Evolutionary conservation across 2,797 vertebrate genomes (phyloP), one percentile per base, ranked within the genome.

Genomic region (Aulostomus chinensis): DNA sequence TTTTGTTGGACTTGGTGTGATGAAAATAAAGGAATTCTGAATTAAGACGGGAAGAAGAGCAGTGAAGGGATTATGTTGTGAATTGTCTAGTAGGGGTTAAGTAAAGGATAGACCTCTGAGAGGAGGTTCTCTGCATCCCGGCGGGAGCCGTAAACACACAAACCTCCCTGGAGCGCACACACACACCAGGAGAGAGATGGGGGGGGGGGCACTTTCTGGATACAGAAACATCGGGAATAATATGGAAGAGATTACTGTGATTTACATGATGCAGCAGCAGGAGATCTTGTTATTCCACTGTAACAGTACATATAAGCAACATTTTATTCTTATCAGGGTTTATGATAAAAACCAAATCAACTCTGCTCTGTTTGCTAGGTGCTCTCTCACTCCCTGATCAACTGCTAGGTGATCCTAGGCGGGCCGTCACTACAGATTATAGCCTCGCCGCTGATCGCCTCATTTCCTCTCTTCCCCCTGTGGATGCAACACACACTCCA

Each of bases 381-480:
- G n/a, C 32, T 39, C 32, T 1, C 35, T 67, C 40, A 47, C 29
- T 54, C 17, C 34, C n/a, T n/a, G 43, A 54, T 46, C 57, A 57
- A 58, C 72, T 58, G 58, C 48, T 20, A 10, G 48, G 40, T 42
- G 15, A 32, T 51, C 29, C 38, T 21, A 24, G 47, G 50, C 5
- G 31, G 48, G 20, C 33, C 15, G 37, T 77, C 68, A 50, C 49
- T 47, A 29, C 51, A 55, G 24, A 76, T 79, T 72, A 65, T 1
- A 45, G 33, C 31, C n/a, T n/a, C n/a, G n/a, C n/a, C n/a, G n/a
- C n/a, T n/a, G n/a, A n/a, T n/a, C n/a, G n/a, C n/a, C 66, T 79
- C 71, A 75, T 78, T 74, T 84, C 79, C 76, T 72, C 25, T 45
- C 41, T 42, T 65, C 61, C 61, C 29, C 15, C 52, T 29, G 66